A percentile compares a stretch with the other conserved stretches of the same genome.
phyloP scores from a whole-genome alignment of 2,113 vertebrate genomes.

The Mesocricetus auratus region DNA sequence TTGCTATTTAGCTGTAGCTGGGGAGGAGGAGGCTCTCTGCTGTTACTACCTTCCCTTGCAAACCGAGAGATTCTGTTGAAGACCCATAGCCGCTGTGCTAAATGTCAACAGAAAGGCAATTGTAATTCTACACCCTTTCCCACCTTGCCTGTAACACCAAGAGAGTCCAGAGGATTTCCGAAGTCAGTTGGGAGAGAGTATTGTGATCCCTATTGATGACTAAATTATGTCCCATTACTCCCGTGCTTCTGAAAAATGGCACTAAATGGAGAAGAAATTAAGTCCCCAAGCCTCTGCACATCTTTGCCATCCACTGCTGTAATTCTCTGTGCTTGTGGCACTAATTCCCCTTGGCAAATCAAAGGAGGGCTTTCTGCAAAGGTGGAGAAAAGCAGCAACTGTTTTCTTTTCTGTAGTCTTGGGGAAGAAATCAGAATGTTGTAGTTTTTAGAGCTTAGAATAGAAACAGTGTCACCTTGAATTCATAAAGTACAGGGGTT shows the following conservation, averaged over 20 bases:
- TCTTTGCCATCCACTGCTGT: constrained; percentile 2
- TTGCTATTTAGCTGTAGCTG: constrained; percentile 59
- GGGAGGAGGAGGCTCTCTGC: background rate
- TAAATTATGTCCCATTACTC: constrained; percentile 57
- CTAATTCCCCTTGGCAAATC: constrained; percentile 14
- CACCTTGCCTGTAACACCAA: background rate
- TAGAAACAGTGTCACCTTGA: background rate
- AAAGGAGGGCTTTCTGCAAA: background rate
- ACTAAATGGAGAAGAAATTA: constrained; percentile 15
- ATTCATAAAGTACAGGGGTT: background rate
- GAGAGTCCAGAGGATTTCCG: constrained; percentile 41
- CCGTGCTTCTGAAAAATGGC: constrained; percentile 27
- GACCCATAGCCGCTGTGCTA: constrained; percentile 22
- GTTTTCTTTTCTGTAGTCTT: constrained; percentile 15
- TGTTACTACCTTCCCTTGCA: constrained; percentile 52
- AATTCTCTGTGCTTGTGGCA: constrained; percentile 37
- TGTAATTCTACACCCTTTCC: constrained; percentile 33
- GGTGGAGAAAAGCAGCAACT: background rate
- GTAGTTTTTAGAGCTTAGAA: background rate
- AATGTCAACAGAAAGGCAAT: background rate
- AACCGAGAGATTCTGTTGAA: constrained; percentile 28
- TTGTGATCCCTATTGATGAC: constrained; percentile 41
- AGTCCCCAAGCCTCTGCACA: background rate
- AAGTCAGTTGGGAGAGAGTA: background rate
- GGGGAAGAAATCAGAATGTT: background rate